phyloP scores from a whole-genome alignment of 2,113 vertebrate species.

The Eolophus roseicapilla region DNA sequence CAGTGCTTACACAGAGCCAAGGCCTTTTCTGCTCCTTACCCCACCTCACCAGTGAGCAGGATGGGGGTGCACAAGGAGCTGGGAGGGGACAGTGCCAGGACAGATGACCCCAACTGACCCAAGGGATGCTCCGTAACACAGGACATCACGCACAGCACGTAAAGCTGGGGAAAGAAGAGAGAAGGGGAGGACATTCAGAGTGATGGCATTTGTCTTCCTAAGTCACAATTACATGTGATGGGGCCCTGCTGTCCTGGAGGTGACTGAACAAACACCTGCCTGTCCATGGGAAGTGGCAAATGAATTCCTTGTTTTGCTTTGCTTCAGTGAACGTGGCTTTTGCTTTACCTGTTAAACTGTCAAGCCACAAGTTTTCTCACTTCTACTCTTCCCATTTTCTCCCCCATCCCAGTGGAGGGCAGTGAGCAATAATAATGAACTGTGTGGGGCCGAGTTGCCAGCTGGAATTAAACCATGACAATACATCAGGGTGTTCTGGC shows the following conservation, averaged over 20 bases:
- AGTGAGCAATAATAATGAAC: background rate
- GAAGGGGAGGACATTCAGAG: background rate
- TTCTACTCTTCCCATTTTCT: background rate
- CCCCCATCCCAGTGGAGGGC: background rate
- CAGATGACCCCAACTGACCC: background rate
- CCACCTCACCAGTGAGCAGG: background rate
- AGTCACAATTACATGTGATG: accelerated
- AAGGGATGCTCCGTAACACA: background rate
- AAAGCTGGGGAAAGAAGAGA: background rate
- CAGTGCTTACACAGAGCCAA: background rate
- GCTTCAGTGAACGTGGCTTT: background rate
- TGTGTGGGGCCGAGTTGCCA: accelerated
- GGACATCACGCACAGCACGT: background rate
- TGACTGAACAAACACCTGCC: background rate
- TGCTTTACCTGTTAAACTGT: background rate
- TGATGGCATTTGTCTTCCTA: background rate
- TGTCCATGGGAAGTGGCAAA: background rate
- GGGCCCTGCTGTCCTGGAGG: background rate
- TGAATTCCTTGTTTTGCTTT: background rate
- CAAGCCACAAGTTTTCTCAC: background rate
- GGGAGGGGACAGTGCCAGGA: background rate
- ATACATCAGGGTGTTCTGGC: background rate
- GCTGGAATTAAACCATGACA: background rate
- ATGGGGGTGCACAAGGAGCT: background rate
- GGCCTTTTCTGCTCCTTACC: background rate